phyloP scores from a whole-genome alignment of 53 echinoderm and acorn worm genomes.

The Echinometra lucunter region DNA sequence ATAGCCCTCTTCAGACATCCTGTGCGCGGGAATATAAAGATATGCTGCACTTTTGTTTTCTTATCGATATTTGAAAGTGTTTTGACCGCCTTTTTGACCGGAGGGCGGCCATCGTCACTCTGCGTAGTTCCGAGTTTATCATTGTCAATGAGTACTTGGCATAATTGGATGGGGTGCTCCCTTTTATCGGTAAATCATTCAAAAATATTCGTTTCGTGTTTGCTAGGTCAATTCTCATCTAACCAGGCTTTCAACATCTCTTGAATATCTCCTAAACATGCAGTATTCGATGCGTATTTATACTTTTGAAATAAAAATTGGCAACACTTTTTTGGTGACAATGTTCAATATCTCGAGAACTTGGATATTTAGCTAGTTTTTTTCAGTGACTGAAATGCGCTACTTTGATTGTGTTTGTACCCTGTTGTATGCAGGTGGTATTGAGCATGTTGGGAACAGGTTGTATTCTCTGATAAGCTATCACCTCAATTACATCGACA shows the following conservation, averaged over 20 bases:
- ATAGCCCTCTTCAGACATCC: not conserved
- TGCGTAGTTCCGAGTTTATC: not conserved
- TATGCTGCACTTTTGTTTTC: not conserved
- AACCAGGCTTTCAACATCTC: not conserved
- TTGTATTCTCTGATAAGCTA: not conserved
- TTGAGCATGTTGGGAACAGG: not conserved
- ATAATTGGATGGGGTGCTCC: not conserved
- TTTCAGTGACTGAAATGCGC: not conserved
- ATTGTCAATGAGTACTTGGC: not conserved
- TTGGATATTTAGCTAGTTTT: too few relatives aligned
- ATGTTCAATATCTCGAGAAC: not conserved
- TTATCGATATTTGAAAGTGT: not conserved
- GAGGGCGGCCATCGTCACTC: not conserved
- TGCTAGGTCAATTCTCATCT: not conserved
- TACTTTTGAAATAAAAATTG: not conserved
- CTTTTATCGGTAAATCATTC: not conserved
- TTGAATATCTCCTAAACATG: not conserved
- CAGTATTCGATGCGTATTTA: not conserved
- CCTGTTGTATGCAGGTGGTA: not conserved
- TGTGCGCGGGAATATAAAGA: not conserved
- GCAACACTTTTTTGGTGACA: not conserved
- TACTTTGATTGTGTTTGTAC: too few relatives aligned
- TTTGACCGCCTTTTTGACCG: not conserved
- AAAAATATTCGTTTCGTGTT: not conserved
- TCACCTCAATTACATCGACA: not conserved